Evolutionary conservation across 2,113 vertebrate genomes (phyloP).

Genomic region (Baryphthengus martii): DNA sequence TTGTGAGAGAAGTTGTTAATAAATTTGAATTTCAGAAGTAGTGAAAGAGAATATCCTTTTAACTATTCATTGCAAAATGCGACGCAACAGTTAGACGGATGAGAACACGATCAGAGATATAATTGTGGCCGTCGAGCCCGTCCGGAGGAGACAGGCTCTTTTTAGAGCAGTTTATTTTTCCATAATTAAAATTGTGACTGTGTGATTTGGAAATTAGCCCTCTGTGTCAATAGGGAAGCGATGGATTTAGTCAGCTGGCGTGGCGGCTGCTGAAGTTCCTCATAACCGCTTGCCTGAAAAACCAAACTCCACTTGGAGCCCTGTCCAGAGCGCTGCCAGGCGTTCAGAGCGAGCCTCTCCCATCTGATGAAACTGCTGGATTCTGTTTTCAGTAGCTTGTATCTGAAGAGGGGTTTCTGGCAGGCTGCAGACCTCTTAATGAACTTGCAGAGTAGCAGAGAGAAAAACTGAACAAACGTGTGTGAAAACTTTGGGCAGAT

Average conservation of each 20-base stretch:
- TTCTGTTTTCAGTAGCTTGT: background rate
- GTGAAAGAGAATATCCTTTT: conserved; percentile 38
- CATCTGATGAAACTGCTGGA: background rate
- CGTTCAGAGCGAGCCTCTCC: background rate
- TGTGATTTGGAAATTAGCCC: conserved; percentile 34
- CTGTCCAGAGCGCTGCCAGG: background rate
- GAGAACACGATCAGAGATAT: conserved; percentile 10
- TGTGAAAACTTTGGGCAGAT: background rate
- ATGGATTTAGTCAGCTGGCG: conserved; percentile 53
- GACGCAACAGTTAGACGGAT: background rate
- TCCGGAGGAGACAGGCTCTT: background rate
- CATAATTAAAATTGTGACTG: conserved; percentile 29
- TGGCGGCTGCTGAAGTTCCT: conserved; percentile 4
- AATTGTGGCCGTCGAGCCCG: background rate
- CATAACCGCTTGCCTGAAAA: background rate
- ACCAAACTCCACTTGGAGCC: background rate
- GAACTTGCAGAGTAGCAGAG: background rate
- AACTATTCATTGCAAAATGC: background rate
- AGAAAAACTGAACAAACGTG: background rate
- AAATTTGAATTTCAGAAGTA: conserved; percentile 36
- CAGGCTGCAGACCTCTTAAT: background rate
- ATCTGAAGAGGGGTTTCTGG: background rate
- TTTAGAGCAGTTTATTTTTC: conserved; percentile 33
- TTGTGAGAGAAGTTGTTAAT: conserved; percentile 20
- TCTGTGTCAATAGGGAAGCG: conserved; percentile 44